Conservation (phyloP, 2,113 vertebrate genomes). For the Phainopepla nitens region DNA sequence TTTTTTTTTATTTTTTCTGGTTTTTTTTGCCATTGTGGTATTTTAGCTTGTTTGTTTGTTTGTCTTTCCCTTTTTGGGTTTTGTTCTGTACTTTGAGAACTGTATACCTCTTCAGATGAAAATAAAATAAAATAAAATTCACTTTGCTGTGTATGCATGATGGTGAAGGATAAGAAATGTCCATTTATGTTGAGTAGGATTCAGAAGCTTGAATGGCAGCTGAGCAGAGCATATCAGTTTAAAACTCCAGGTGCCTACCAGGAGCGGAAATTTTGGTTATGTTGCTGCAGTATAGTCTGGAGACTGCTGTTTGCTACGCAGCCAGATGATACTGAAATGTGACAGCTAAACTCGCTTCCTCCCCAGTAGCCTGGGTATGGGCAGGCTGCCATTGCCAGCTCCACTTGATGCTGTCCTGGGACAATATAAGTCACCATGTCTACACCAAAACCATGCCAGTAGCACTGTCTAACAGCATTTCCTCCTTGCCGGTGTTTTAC, state of each 20-base stretch:
- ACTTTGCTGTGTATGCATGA: not conserved
- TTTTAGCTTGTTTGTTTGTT: too few relatives aligned
- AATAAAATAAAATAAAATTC: not conserved
- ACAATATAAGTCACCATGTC: too few relatives aligned
- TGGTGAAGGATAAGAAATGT: not conserved
- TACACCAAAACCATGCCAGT: not conserved
- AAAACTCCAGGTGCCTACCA: not conserved
- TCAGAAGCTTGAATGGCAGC: not conserved
- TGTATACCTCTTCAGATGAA: not conserved
- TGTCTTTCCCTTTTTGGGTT: not conserved
- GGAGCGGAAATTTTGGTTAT: not conserved
- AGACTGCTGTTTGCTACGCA: not conserved
- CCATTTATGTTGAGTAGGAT: not conserved
- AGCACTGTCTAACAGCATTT: not conserved
- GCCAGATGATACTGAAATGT: not conserved
- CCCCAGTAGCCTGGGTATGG: fast-evolving
- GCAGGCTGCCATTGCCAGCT: not conserved
- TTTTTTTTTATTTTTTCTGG: not conserved
- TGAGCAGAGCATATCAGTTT: not conserved
- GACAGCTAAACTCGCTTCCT: not conserved
- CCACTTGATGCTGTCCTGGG: not conserved
- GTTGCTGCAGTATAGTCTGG: not conserved
- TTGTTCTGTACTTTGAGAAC: not conserved
- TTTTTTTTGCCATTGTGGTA: too few relatives aligned
- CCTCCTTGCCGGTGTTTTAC: not conserved